phyloP scores from a whole-genome alignment of 2,113 vertebrate species.

The Peucedramus taeniatus region DNA sequence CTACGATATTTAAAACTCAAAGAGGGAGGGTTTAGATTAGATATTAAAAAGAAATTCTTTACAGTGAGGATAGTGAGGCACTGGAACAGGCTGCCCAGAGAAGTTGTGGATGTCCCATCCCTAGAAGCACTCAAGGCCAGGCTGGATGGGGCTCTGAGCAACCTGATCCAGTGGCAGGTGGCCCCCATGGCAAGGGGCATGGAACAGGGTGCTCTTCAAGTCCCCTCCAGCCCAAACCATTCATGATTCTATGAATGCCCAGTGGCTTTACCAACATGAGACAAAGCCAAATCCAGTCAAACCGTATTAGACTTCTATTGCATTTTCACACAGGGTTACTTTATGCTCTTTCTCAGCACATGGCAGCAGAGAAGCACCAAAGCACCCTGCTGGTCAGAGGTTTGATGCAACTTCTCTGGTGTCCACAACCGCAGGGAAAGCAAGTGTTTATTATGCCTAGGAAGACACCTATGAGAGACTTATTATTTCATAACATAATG shows the following conservation, averaged over 20 bases:
- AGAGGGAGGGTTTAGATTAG: neutral
- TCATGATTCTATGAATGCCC: neutral
- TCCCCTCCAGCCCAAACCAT: neutral
- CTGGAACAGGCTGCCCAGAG: neutral
- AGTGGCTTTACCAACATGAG: neutral
- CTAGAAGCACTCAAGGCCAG: neutral
- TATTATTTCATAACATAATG: neutral
- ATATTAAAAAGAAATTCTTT: neutral
- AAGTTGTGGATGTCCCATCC: neutral
- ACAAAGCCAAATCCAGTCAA: neutral
- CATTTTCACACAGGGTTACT: neutral
- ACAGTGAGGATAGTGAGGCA: too few relatives aligned
- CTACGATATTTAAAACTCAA: neutral
- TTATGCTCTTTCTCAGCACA: neutral
- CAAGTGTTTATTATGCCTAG: neutral
- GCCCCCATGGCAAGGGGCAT: neutral
- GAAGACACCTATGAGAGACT: neutral
- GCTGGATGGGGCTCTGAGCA: neutral
- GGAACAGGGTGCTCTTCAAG: neutral
- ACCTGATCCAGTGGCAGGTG: too few relatives aligned
- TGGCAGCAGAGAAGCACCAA: neutral
- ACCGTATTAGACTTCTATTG: neutral
- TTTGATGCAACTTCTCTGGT: neutral
- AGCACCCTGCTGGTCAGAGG: neutral
- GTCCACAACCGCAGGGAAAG: neutral